Conservation (phyloP, 2,113 vertebrate genomes). For the Tupaia chinensis region DNA sequence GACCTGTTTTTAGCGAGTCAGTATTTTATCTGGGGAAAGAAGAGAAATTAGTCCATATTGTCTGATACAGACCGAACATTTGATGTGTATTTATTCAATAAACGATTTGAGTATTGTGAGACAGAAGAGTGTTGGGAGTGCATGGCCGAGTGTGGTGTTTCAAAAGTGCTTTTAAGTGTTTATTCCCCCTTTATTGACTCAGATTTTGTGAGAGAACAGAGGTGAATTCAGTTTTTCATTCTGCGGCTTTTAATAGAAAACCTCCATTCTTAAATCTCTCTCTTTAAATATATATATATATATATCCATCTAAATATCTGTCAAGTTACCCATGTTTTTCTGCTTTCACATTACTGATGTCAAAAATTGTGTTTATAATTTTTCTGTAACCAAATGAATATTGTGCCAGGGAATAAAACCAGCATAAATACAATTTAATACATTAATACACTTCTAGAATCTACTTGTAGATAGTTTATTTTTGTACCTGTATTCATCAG, state of each 20-base stretch:
- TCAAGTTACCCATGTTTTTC: not conserved
- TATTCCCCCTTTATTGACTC: not conserved
- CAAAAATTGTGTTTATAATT: constrained; percentile 47
- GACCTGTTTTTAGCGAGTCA: not conserved
- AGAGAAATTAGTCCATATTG: not conserved
- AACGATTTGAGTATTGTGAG: not conserved
- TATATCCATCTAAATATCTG: not conserved
- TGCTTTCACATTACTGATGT: not conserved
- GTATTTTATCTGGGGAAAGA: not conserved
- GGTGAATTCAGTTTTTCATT: not conserved
- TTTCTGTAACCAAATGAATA: constrained; percentile 44
- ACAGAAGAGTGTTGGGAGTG: not conserved
- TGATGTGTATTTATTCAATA: not conserved
- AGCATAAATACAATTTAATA: not conserved
- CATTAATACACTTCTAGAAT: not conserved
- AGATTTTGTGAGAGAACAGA: constrained; percentile 11
- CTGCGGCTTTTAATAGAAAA: not conserved
- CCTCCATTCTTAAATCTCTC: not conserved
- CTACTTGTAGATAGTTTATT: constrained; percentile 33
- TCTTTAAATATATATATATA: not conserved
- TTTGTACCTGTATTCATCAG: constrained; percentile 57
- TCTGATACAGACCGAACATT: not conserved
- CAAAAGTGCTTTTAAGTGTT: not conserved
- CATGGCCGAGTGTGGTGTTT: not conserved
- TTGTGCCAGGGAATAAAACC: not conserved